Base-by-base conservation (phyloP, 2,113 vertebrate species). In the Cardinalis cardinalis region DNA sequence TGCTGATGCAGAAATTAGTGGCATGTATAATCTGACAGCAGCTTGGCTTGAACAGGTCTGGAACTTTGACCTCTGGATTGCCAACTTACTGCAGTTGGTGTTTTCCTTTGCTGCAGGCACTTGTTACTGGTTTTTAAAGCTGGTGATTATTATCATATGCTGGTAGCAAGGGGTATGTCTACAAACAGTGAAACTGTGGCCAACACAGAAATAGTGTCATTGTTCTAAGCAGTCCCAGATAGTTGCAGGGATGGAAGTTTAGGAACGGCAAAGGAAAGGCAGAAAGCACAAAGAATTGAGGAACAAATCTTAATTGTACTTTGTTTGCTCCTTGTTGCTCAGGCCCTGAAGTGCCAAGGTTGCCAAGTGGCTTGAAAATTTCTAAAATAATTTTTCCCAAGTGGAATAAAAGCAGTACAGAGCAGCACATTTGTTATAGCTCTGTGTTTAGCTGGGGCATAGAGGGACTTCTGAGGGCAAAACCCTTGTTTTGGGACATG, bases 221-320 rank as follows among this genome's bases (percentile, higher is more conserved):
- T 55, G 31, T 81, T 73, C 60, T 46, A 24, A 63, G 34, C 1
- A 2, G 18, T 48, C n/a, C 4, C 20, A 51, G 56, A 6, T 6
- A 24, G 34, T 38, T 61, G 34, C 1, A 78, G 40, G 40, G n/a
- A 43, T 87, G 40, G 65, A 71, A 60, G 20, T 53, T 74, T 4
- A 14, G 41, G 59, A 14, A 85, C 36, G 51, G 43, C 38, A 36
- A 41, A 65, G 15, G 34, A 61, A 43, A 40, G 55, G 52, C 38
- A 66, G 29, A 44, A 72, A 38, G 31, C 38, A n/a, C 58, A 25
- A 56, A 72, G 51, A 53, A 70, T 3, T 23, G 24, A 73, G 43
- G 11, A 28, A 26, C 0, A 0, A 38, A 14, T 76, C 36, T 65
- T 49, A 9, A 20, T n/a, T 9, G 2, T 25, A 14, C 28, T 73